phyloP scores from a whole-genome alignment of 1,140 invertebrate species.

The Brachionus sp. region DNA sequence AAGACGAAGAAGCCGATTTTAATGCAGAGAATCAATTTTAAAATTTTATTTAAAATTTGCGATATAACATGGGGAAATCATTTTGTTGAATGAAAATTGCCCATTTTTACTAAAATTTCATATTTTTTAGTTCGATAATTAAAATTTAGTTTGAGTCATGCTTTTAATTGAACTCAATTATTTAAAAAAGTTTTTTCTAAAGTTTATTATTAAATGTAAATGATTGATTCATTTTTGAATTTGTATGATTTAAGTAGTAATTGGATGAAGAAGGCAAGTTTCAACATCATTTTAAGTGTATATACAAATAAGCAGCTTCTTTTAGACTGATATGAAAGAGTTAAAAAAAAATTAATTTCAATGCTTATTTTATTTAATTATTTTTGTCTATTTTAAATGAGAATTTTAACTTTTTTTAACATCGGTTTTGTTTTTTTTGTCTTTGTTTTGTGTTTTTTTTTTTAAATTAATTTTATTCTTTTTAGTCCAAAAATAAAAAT shows the following conservation, averaged over 20 bases:
- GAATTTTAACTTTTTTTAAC: neutral
- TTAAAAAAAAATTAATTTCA: neutral
- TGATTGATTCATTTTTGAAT: neutral
- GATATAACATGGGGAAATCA: neutral
- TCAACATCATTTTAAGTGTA: neutral
- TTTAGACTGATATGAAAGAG: neutral
- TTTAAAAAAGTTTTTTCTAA: too few relatives aligned
- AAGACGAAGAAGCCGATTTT: neutral
- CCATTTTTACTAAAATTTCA: neutral
- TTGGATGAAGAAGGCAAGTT: neutral
- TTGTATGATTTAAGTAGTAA: neutral
- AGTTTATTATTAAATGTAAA: neutral
- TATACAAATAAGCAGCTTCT: neutral
- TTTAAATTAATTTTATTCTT: neutral
- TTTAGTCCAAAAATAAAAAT: neutral
- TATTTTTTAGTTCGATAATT: neutral
- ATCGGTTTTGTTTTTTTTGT: neutral
- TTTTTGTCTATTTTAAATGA: neutral
- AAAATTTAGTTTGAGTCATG: neutral
- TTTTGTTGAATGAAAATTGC: neutral
- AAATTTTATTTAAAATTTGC: neutral
- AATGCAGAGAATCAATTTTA: slow-evolving; percentile 36
- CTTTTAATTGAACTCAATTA: neutral
- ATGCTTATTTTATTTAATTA: neutral
- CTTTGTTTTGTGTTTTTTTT: neutral